phyloP scores from a whole-genome alignment of 2,797 vertebrate genomes.

The Alectoris magna region DNA sequence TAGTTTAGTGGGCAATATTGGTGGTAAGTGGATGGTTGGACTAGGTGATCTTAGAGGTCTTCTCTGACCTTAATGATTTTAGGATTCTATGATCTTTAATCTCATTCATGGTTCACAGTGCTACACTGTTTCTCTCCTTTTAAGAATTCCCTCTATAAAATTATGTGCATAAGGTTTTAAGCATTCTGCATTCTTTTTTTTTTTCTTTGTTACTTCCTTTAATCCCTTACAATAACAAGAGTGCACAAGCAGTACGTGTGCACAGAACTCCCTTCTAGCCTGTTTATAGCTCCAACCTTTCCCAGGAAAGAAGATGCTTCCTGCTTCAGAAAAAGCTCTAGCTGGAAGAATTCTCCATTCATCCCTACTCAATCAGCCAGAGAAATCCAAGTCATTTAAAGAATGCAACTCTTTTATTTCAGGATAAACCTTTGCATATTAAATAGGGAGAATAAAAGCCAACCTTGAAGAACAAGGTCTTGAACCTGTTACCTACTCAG shows the following conservation, averaged over 20 bases:
- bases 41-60: no score
- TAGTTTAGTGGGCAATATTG: no score
- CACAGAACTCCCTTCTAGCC: not conserved
- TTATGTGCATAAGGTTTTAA: not conserved
- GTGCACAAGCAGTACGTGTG: not conserved
- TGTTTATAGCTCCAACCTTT: not conserved
- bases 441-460: not conserved
- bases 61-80: no score
- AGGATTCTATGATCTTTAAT: not conserved
- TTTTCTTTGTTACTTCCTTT: constrained; percentile 13
- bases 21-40: no score
- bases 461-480: not conserved
- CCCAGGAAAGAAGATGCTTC: not conserved
- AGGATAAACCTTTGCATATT: not conserved
- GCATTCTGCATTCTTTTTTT: not conserved
- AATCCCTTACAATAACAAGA: not conserved
- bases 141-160: constrained; percentile 2
- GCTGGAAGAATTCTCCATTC: constrained; percentile 5
- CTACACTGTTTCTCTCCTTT: not conserved
- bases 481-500: not conserved
- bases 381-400: not conserved
- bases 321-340: not conserved
- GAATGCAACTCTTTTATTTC: not conserved
- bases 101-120: not conserved
- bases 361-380: not conserved